These are phyloP conservation scores for Pristionchus arcanus DNA, from an alignment of 2,888 invertebrate genomes.

Conservation along the genomic window DNA sequence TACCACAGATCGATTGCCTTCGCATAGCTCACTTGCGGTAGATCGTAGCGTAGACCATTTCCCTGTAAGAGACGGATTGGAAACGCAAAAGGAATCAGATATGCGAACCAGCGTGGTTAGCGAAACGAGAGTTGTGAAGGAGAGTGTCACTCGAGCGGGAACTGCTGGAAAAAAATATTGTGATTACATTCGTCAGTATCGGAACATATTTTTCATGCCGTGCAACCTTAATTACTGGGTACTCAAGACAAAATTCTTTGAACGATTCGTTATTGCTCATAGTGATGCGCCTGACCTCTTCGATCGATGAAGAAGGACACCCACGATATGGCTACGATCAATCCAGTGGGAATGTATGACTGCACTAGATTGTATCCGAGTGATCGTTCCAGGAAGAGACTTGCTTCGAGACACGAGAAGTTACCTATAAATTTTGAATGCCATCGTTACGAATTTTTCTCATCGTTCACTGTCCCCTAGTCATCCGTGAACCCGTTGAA, in stretches of 20 bases:
- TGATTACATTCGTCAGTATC: too few species aligned
- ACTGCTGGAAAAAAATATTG: constrained; percentile 66
- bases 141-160: constrained; percentile 77
- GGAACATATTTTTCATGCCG: too few species aligned
- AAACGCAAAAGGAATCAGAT: neutral
- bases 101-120: constrained; percentile 73
- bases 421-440: constrained; percentile 62
- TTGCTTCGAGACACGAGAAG: constrained; percentile 74
- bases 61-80: constrained; percentile 61
- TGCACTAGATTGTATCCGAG: constrained; percentile 78
- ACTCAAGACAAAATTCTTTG: too few species aligned
- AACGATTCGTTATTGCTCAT: too few species aligned
- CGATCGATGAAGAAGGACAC: constrained; percentile 75
- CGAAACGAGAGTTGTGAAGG: constrained; percentile 77
- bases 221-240: too few species aligned
- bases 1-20: constrained; percentile 78
- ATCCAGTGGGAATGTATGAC: constrained; percentile 59
- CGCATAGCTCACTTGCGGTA: constrained; percentile 75
- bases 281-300: constrained; percentile 57
- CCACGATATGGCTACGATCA: constrained; percentile 71
- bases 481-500: neutral
- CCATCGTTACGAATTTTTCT: neutral
- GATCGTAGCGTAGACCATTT: constrained; percentile 74
- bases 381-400: constrained; percentile 70
- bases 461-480: too few species aligned